Conservation (phyloP, 2,797 vertebrate genomes). For the Cyclura pinguis region DNA sequence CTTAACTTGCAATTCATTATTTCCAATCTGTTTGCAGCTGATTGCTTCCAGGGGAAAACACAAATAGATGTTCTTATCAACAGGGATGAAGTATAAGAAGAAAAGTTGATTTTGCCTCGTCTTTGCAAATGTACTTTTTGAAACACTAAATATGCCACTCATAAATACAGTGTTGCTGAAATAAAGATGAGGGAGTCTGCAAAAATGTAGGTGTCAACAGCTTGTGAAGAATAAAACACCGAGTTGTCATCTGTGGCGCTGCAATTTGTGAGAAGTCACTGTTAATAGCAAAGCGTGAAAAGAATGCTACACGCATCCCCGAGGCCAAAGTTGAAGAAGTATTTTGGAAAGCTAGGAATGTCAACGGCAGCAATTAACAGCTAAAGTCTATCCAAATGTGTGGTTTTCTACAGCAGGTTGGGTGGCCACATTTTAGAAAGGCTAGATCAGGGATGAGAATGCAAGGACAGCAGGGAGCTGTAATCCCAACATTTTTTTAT, state of each 20-base stretch:
- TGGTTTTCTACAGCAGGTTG: slow-evolving; percentile 37
- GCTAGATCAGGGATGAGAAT: not conserved
- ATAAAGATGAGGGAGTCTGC: slow-evolving; percentile 32
- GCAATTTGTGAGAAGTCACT: slow-evolving; percentile 49
- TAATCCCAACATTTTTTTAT: not conserved
- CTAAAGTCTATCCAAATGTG: slow-evolving; percentile 35
- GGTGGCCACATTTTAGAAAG: slow-evolving; percentile 9
- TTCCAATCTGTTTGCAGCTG: no score
- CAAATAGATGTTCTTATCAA: not conserved
- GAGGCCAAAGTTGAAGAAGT: slow-evolving; percentile 53
- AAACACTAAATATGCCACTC: slow-evolving; percentile 15
- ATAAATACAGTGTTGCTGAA: slow-evolving; percentile 8
- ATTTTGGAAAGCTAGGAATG: not conserved
- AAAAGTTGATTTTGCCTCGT: not conserved
- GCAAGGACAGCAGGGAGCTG: not conserved
- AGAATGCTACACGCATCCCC: slow-evolving; percentile 41
- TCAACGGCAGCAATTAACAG: slow-evolving; percentile 64
- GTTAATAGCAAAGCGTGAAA: slow-evolving; percentile 53
- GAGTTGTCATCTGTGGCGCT: slow-evolving; percentile 35
- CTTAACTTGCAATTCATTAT: no score
- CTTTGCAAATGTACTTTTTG: slow-evolving; percentile 19
- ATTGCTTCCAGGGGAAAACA: not conserved
- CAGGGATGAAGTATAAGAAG: not conserved
- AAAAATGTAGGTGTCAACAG: slow-evolving; percentile 34
- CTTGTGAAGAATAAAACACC: slow-evolving; percentile 50